These are phyloP conservation scores for Acrossocheilus fasciatus DNA, from an alignment of 2,797 vertebrate genomes.

Conservation along the genomic window DNA sequence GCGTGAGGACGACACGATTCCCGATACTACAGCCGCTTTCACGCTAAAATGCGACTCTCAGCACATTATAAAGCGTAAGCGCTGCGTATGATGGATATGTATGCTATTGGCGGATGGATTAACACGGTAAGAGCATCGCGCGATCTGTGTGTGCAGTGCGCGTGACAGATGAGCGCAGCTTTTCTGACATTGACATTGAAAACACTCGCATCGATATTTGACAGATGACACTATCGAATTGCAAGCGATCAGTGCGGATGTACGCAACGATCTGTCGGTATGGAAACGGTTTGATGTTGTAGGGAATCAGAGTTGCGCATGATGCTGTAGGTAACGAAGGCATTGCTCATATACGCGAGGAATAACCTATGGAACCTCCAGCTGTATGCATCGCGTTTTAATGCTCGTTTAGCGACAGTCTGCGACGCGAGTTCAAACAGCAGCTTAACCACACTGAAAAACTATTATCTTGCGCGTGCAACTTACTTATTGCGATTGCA, in stretches of 20 bases:
- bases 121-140: slow-evolving; percentile 51
- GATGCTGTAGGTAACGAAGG: slow-evolving; percentile 1
- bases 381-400: neutral
- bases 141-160: neutral
- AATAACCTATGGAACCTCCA: neutral
- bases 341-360: neutral
- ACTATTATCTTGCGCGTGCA: neutral
- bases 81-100: slow-evolving; percentile 35
- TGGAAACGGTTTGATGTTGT: neutral
- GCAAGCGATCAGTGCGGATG: neutral
- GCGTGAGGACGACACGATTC: slow-evolving; percentile 56
- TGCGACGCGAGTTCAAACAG: neutral
- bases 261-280: too few relatives aligned
- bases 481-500: slow-evolving; percentile 13
- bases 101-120: slow-evolving; percentile 27
- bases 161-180: slow-evolving; percentile 8
- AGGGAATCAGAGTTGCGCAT: slow-evolving; percentile 18
- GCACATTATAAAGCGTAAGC: slow-evolving; percentile 20
- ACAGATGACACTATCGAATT: neutral
- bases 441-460: neutral
- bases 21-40: slow-evolving; percentile 46
- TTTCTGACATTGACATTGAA: slow-evolving; percentile 49
- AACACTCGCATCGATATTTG: slow-evolving; percentile 8
- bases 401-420: neutral
- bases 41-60: slow-evolving; percentile 30